Conservation (phyloP, 2,888 invertebrate species). For the Megamerina dolium region DNA sequence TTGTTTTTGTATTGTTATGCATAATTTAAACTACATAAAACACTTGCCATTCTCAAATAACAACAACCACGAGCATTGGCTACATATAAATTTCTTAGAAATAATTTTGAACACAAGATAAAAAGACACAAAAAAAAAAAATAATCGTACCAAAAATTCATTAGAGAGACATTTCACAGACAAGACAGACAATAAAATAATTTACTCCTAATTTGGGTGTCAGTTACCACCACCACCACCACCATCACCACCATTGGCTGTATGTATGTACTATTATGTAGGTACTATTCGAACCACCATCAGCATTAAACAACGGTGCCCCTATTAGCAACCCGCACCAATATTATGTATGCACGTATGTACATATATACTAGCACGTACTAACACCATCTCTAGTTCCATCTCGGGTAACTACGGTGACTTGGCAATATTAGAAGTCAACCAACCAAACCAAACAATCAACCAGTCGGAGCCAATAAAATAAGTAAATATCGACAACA, state of each 20-base stretch:
- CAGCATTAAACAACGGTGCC: too few species aligned
- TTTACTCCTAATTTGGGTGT: slow-evolving; percentile 43
- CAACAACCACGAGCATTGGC: neutral
- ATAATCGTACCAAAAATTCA: slow-evolving; percentile 2
- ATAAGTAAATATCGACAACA: too few species aligned
- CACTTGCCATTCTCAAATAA: neutral
- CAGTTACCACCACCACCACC: slow-evolving; percentile 30
- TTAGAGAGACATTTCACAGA: slow-evolving; percentile 19
- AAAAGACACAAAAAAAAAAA: neutral
- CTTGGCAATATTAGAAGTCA: too few species aligned
- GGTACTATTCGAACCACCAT: too few species aligned
- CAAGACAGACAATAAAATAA: slow-evolving; percentile 42
- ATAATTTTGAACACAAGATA: too few species aligned
- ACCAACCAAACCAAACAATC: slow-evolving; percentile 5
- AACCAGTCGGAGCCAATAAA: slow-evolving; percentile 1
- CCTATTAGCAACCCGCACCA: neutral
- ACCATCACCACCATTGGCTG: too few species aligned
- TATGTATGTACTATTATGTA: too few species aligned
- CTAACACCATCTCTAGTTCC: too few species aligned
- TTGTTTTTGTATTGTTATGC: neutral
- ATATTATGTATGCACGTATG: neutral
- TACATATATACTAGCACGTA: too few species aligned
- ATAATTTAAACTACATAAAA: neutral
- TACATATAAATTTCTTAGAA: neutral
- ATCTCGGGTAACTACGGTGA: too few species aligned